These are phyloP conservation scores for Hydrotaea diabolus DNA, from an alignment of 2,888 invertebrate genomes.

Conservation along the genomic window DNA sequence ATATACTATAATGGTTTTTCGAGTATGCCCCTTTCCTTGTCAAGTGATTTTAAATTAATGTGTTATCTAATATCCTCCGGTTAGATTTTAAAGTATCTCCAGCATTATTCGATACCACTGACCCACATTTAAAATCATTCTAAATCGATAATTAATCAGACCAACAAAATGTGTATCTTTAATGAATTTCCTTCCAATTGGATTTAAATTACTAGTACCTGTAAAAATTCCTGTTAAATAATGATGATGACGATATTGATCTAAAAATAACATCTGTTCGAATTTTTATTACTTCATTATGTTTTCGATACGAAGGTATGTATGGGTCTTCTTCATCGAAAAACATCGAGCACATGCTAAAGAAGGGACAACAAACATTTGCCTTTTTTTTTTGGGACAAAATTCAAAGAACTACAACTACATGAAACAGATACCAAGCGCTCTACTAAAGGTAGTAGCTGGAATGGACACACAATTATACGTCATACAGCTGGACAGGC, in stretches of 20 bases:
- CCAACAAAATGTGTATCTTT: no score
- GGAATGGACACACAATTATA: not conserved
- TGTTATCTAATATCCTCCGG: no score
- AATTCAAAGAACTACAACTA: not conserved
- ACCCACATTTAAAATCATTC: no score
- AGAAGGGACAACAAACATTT: not conserved
- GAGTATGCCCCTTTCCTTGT: no score
- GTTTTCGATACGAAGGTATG: not conserved
- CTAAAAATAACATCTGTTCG: slow-evolving; percentile 31
- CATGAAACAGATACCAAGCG: not conserved
- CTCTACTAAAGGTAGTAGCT: not conserved
- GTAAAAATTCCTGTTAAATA: not conserved
- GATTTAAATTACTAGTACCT: not conserved
- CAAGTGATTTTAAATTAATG: no score
- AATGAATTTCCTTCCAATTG: slow-evolving; percentile 13
- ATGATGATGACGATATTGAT: slow-evolving; percentile 13
- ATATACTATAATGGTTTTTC: no score
- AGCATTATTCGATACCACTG: no score
- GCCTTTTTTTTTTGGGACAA: not conserved
- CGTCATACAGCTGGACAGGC: not conserved
- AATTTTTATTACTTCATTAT: slow-evolving; percentile 37
- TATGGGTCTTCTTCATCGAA: not conserved
- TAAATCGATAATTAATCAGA: no score
- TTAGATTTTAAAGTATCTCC: no score
- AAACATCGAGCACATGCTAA: not conserved